These are phyloP conservation scores for Endotricha flammealis DNA, from an alignment of 2,888 invertebrate genomes.

Conservation along the genomic window DNA sequence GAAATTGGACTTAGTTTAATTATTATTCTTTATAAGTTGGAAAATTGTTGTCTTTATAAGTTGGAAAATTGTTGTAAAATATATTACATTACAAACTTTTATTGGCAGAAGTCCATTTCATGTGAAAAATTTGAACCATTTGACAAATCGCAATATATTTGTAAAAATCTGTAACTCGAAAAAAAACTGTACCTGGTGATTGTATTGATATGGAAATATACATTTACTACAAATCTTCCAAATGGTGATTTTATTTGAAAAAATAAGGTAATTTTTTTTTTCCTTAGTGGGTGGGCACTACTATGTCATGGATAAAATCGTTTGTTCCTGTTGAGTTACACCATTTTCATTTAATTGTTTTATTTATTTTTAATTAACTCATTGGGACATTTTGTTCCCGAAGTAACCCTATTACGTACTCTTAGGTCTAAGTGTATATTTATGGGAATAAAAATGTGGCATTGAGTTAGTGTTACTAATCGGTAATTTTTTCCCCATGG, in stretches of 20 bases:
- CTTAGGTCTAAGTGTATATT: no score
- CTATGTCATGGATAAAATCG: no score
- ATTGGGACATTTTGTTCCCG: no score
- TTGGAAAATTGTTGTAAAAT: slow-evolving; percentile 42
- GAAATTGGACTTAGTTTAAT: slow-evolving; percentile 46
- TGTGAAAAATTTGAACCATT: slow-evolving; percentile 44
- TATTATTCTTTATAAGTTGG: slow-evolving; percentile 34
- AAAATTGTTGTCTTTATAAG: slow-evolving; percentile 38
- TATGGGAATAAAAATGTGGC: no score
- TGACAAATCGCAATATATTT: slow-evolving; percentile 62
- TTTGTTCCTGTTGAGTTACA: no score
- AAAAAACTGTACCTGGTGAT: slow-evolving; percentile 76
- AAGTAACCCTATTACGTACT: no score
- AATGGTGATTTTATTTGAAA: slow-evolving; percentile 47
- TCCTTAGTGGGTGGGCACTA: no score
- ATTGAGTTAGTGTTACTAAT: no score
- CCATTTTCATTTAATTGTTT: no score
- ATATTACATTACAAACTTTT: slow-evolving; percentile 35
- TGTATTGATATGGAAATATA: slow-evolving; percentile 75
- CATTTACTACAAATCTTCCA: slow-evolving; percentile 77
- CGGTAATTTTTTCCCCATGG: no score
- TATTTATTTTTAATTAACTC: no score
- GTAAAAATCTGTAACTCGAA: slow-evolving; percentile 69
- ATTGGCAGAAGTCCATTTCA: slow-evolving; percentile 46
- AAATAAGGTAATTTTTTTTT: no score